Percentiles rank a stretch among this genome's conserved stretches.
These are phyloP conservation scores for Columba livia DNA, from an alignment of 2,113 vertebrate species.

Conservation along the genomic window DNA sequence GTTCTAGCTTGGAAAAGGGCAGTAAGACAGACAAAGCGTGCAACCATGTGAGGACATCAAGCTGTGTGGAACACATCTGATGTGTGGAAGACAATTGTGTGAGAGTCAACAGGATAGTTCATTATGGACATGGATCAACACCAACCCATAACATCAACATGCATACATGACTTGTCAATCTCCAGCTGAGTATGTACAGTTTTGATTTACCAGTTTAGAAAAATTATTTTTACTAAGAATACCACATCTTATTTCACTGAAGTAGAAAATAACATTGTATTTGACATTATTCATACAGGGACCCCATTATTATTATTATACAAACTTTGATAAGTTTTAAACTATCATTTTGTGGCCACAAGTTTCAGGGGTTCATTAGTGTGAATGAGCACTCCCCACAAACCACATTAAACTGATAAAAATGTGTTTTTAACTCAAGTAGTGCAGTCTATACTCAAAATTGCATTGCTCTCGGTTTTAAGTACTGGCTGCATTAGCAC, in stretches of 20 bases:
- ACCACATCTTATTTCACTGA: background rate
- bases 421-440: background rate
- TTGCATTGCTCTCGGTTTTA: background rate
- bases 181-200: background rate
- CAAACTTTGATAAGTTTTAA: background rate
- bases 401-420: background rate
- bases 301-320: background rate
- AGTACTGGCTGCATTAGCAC: background rate
- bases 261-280: background rate
- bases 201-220: background rate
- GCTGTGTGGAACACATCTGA: background rate
- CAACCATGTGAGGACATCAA: fast-evolving
- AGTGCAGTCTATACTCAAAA: background rate
- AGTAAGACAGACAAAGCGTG: background rate
- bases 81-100: background rate
- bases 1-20: background rate
- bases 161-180: background rate
- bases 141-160: background rate
- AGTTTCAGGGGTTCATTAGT: background rate
- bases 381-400: background rate
- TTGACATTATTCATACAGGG: background rate
- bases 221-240: background rate
- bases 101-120: background rate
- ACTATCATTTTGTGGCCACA: background rate
- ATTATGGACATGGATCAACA: background rate